Conservation (phyloP, 2,888 invertebrate genomes). For the Eristalis pertinax region DNA sequence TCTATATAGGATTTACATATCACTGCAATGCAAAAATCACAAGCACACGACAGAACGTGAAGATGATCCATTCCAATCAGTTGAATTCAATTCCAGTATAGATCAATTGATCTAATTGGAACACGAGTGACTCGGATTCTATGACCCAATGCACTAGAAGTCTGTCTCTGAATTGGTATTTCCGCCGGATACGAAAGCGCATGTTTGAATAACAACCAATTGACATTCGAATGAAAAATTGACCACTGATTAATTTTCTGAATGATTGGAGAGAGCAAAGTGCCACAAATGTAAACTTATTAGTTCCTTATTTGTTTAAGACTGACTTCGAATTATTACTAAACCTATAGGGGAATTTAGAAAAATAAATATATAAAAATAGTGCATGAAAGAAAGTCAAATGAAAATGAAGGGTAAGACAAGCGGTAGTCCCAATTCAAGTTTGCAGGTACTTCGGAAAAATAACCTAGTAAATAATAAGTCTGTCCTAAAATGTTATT, state of each 20-base stretch:
- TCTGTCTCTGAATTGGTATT: slow-evolving; percentile 35
- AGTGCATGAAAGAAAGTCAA: too few relatives aligned
- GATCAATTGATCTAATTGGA: neutral
- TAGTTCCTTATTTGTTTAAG: too few relatives aligned
- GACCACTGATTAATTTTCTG: neutral
- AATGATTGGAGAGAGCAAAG: neutral
- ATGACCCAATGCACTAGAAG: slow-evolving; percentile 4
- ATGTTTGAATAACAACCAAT: slow-evolving; percentile 16
- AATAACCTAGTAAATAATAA: too few relatives aligned
- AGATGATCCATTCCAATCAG: neutral
- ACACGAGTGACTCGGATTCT: neutral
- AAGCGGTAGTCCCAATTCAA: too few relatives aligned
- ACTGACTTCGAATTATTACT: too few relatives aligned
- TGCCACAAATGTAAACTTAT: neutral
- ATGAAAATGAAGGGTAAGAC: too few relatives aligned
- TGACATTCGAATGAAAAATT: slow-evolving; percentile 4
- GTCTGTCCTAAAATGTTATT: too few relatives aligned
- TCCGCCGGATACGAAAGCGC: slow-evolving; percentile 32
- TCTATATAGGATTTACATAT: neutral
- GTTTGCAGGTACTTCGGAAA: too few relatives aligned
- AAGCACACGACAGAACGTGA: neutral
- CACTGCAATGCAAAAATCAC: neutral
- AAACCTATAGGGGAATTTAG: too few relatives aligned
- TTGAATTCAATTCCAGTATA: neutral
- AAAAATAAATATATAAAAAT: too few relatives aligned